A percentile compares a stretch with the other conserved stretches of the same genome.
Evolutionary conservation across 1,140 invertebrate species (phyloP).

Genomic region (Tetranychus urticae): DNA sequence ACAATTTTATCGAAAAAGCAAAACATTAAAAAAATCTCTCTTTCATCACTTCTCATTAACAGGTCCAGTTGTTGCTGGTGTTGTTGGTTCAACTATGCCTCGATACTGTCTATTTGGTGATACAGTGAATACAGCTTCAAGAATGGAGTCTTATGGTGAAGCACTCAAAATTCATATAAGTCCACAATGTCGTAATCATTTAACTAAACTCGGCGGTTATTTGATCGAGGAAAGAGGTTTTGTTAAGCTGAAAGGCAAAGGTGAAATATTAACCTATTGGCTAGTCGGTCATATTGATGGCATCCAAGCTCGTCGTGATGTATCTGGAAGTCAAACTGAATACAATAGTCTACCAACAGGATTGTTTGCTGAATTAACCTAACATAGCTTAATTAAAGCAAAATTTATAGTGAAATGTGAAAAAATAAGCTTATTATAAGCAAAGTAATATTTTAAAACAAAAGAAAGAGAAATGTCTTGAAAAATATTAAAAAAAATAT

Average conservation of each 20-base stretch:
- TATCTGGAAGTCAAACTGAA: neutral
- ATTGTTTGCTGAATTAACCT: too few species aligned
- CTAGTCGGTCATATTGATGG: slow-evolving; percentile 9
- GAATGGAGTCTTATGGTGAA: slow-evolving; percentile 36
- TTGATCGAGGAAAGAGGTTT: slow-evolving; percentile 45
- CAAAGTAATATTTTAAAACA: too few species aligned
- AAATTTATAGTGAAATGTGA: too few species aligned
- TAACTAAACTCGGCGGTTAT: slow-evolving; percentile 58
- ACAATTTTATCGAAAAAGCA: too few species aligned
- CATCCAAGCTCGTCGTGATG: neutral
- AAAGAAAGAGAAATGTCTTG: too few species aligned
- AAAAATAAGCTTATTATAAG: too few species aligned
- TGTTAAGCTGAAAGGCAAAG: slow-evolving; percentile 23
- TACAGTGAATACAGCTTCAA: slow-evolving; percentile 30
- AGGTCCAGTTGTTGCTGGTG: slow-evolving; percentile 71
- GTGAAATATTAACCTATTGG: slow-evolving; percentile 21
- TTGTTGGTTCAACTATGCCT: slow-evolving; percentile 70
- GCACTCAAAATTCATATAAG: slow-evolving; percentile 66
- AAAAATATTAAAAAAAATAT: too few species aligned
- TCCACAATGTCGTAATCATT: slow-evolving; percentile 51
- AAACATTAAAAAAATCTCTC: too few species aligned
- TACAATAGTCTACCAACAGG: neutral
- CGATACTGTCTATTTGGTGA: slow-evolving; percentile 71
- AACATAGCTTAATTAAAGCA: too few species aligned
- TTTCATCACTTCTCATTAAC: neutral